phyloP scores from a whole-genome alignment of 1,140 invertebrate genomes.

The Bursaphelenchus mucronatus region DNA sequence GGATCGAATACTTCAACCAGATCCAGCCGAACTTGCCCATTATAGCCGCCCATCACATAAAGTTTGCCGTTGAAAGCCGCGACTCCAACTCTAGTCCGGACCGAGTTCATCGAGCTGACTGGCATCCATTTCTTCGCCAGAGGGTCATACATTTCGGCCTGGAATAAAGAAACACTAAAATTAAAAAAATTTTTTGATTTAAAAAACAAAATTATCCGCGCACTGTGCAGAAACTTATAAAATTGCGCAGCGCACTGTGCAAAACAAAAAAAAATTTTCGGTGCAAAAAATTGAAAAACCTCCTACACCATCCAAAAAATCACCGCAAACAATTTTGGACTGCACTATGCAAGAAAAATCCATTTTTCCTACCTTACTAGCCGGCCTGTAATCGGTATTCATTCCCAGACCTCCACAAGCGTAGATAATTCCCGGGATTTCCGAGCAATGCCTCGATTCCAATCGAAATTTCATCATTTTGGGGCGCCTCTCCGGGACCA shows the following conservation, averaged over 20 bases:
- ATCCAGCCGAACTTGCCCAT: neutral
- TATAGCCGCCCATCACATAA: constrained; percentile 4
- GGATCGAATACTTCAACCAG: constrained; percentile 9
- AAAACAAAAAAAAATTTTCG: too few relatives aligned
- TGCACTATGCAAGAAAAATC: too few relatives aligned
- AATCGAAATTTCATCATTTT: constrained; percentile 67
- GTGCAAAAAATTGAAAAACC: too few relatives aligned
- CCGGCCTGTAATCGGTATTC: neutral
- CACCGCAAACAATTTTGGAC: too few relatives aligned
- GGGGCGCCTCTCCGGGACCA: constrained; percentile 76
- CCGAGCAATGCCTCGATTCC: constrained; percentile 66
- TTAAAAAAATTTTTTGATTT: too few relatives aligned
- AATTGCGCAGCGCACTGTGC: too few relatives aligned
- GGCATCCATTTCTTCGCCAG: constrained; percentile 76
- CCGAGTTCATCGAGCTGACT: constrained; percentile 6
- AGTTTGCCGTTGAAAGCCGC: constrained; percentile 4
- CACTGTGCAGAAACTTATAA: too few relatives aligned
- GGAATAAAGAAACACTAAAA: too few relatives aligned
- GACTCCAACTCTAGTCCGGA: neutral
- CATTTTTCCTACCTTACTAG: too few relatives aligned
- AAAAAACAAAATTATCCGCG: too few relatives aligned
- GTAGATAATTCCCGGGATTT: constrained; percentile 74
- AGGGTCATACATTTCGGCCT: constrained; percentile 78
- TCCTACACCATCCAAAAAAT: too few relatives aligned
- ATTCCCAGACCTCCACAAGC: constrained; percentile 73